Conservation (phyloP, 1,140 invertebrate species). For the Cydia strobilella region DNA sequence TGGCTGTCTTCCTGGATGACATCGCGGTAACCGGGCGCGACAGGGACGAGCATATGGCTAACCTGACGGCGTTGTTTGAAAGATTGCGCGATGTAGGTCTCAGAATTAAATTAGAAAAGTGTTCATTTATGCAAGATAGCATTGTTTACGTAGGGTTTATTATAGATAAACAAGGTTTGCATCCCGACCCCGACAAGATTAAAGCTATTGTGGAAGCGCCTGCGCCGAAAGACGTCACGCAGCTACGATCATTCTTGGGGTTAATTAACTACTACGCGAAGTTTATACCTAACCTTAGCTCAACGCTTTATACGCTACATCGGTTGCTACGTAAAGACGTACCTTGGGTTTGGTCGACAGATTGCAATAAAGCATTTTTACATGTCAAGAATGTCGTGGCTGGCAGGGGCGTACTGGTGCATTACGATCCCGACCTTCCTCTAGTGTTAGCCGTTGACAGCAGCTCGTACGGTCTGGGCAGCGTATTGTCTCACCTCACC, state of each 20-base stretch:
- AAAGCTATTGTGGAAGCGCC: conserved; percentile 59
- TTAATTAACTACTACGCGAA: conserved; percentile 34
- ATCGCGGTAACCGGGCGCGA: too few relatives aligned
- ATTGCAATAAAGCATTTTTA: conserved; percentile 37
- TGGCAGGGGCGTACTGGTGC: conserved; percentile 46
- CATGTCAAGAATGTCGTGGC: conserved; percentile 43
- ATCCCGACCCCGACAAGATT: conserved; percentile 54
- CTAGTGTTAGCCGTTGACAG: conserved; percentile 65
- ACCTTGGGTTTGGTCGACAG: background rate
- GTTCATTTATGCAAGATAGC: conserved; percentile 20
- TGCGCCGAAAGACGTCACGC: conserved; percentile 50
- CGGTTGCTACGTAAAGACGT: conserved; percentile 35
- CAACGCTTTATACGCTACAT: conserved; percentile 2
- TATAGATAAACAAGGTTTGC: conserved; percentile 57
- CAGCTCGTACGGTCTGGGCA: conserved; percentile 65
- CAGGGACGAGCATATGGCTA: too few relatives aligned
- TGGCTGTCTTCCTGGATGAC: too few relatives aligned
- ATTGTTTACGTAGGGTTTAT: conserved; percentile 59
- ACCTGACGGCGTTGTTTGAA: too few relatives aligned
- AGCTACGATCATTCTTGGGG: conserved; percentile 45
- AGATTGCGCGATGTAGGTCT: background rate
- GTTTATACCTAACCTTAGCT: conserved; percentile 24
- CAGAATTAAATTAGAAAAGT: conserved; percentile 37
- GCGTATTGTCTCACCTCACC: conserved; percentile 74
- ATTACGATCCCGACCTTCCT: conserved; percentile 56